phyloP scores from a whole-genome alignment of 2,113 vertebrate genomes.

The Ameiurus melas region DNA sequence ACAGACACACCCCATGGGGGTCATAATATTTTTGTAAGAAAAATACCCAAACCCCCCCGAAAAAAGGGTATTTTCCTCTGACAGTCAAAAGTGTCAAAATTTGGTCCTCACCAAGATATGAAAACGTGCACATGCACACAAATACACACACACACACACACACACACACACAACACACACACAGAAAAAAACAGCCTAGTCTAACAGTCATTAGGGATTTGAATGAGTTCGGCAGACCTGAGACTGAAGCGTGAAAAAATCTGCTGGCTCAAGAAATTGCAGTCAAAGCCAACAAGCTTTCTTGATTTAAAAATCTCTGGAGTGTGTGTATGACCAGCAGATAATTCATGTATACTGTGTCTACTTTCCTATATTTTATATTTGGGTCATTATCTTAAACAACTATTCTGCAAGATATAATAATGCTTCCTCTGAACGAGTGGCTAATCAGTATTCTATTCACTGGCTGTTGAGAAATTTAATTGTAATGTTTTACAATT shows the following conservation, averaged over 20 bases:
- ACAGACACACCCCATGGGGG: neutral
- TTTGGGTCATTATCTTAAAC: neutral
- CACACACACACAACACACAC: conserved; percentile 21
- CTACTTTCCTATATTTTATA: neutral
- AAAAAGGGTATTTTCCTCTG: neutral
- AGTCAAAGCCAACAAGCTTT: conserved; percentile 27
- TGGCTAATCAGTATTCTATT: neutral
- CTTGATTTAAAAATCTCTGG: conserved; percentile 39
- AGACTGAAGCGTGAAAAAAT: conserved; percentile 36
- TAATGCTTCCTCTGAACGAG: neutral
- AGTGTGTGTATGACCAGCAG: conserved; percentile 18
- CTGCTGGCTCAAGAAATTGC: conserved; percentile 39
- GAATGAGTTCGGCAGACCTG: conserved; percentile 50
- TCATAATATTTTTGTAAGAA: neutral
- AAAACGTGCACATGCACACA: neutral
- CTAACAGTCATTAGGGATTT: conserved; percentile 28
- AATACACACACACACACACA: conserved; percentile 37
- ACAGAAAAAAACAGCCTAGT: conserved; percentile 17
- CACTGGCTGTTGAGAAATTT: neutral
- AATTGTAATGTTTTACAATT: neutral
- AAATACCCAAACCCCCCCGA: too few species aligned
- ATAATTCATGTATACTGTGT: conserved; percentile 5
- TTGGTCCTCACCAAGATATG: neutral
- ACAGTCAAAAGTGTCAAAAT: neutral
- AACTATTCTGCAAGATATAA: neutral